Base-by-base conservation (phyloP, 1,140 invertebrate species). In the Rhizoglyphus robini region DNA sequence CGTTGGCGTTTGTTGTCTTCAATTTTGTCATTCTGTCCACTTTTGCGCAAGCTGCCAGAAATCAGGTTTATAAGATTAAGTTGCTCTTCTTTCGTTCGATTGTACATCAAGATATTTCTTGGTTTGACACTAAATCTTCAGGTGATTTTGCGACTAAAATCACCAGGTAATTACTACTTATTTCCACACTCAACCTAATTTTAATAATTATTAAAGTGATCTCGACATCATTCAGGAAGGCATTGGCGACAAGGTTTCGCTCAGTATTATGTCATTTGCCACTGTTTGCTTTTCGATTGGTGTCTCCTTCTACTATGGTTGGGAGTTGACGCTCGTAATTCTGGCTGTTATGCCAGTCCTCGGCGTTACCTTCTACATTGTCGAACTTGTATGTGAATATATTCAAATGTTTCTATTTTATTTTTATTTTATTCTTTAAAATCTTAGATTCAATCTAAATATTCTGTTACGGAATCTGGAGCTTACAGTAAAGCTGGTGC, bases 141-240 rank as follows among this genome's bases (percentile, higher is more conserved):
- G 87, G 87, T 3, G 87, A 90, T 73, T 82, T 93, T 46, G 86
- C 87, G 29, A 84, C 83, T 30, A 83, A 87, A 76, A 81, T 93
- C 72, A 83, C 88, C 49, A 86, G 27, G 54, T 64, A 64, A n/a
- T n/a, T 20, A 30, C 11, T 2, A 23, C 36, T 34, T 3, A 2
- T 59, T n/a, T 59, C 20, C 11, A 3, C 36, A 20, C 8, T 51
- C 25, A 51, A 29, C 32, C n/a, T 15, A 31, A 30, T 30, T 3
- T n/a, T 59, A 8, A 2, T 31, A 29, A 31, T 15, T 36, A 30
- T 3, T n/a, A 41, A 20, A 61, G 88, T 71, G 81, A 83, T 71
- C 72, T 83, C 36, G 71, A 75, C 29, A 75, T 78, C 65, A 78
- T 83, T 32, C 75, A 80, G 63, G 76, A 79, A 65, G 81, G 81